Base-by-base conservation (phyloP, 2,888 invertebrate genomes). In the Leucoma salicis region DNA sequence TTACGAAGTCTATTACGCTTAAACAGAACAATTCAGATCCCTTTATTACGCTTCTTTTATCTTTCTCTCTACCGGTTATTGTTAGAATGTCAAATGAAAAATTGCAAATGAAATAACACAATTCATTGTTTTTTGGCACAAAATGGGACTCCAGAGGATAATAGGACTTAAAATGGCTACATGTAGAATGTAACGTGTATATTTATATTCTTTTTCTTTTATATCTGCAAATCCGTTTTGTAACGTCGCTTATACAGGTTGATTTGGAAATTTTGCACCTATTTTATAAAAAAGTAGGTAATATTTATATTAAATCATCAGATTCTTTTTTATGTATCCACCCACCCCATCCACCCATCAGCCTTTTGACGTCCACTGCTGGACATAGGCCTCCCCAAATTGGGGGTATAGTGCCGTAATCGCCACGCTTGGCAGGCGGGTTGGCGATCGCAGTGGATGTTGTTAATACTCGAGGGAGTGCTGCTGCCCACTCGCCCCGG, bases 31-130 rank as follows among this genome's bases (percentile, higher is more conserved):
- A 63, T 62, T 68, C 61, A 66, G 57, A 53, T 49, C 66, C 56
- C 46, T 59, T 59, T 65, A 58, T 59, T 59, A 62, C 53, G n/a
- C 57, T 59, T 50, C 50, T 59, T 57, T 63, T 61, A 60, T 62
- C 51, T 57, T 50, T 61, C n/a, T 54, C 57, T 41, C 49, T 54
- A 50, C 42, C 58, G 49, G 60, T 72, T 66, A 69, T 73, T 72
- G 66, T 74, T 70, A 62, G 65, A 67, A 64, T 66, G 65, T 63
- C 66, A 71, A 70, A 76, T 75, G 74, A 75, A 74, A 76, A 75
- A 76, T 74, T 69, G 71, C 70, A 69, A 73, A 74, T 70, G 70
- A 70, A 74, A 76, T 75, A 67, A 71, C 65, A 59, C 63, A 59
- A 63, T 69, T 71, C 73, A 74, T 74, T 76, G 76, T 74, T 73